Conservation (phyloP, 2,888 invertebrate species). For the Nephrotoma flavescens region DNA sequence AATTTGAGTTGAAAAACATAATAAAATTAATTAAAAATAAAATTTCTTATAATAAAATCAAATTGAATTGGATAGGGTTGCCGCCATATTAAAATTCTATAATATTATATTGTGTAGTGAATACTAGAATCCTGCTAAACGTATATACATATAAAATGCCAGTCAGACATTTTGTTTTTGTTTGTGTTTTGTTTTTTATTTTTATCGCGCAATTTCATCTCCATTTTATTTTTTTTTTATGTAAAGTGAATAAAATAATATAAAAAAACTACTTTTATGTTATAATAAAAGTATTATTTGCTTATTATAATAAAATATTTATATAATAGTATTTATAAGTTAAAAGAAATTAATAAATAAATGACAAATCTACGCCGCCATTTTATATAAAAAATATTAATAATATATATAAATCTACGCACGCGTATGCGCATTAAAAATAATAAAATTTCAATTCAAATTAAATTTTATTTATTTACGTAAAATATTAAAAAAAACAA, state of each 20-base stretch:
- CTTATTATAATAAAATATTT: background rate
- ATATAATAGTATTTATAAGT: background rate
- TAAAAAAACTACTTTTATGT: background rate
- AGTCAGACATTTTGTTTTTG: background rate
- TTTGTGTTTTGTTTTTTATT: background rate
- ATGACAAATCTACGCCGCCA: background rate
- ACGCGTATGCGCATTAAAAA: background rate
- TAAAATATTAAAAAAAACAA: background rate
- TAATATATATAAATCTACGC: background rate
- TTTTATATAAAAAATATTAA: background rate
- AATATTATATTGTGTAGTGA: background rate
- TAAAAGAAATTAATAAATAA: background rate
- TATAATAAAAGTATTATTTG: background rate
- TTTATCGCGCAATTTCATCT: background rate
- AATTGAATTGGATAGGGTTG: background rate
- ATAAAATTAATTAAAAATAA: background rate
- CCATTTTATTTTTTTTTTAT: too few relatives aligned
- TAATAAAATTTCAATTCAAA: background rate
- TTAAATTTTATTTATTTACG: background rate
- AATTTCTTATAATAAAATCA: background rate
- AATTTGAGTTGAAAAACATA: background rate
- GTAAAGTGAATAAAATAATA: background rate
- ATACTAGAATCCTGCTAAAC: background rate
- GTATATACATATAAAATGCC: background rate
- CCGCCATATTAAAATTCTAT: background rate